Evolutionary conservation across 2,888 invertebrate genomes (phyloP), one percentile per base, ranked within the genome.

Genomic region (Aethes cnicana): DNA sequence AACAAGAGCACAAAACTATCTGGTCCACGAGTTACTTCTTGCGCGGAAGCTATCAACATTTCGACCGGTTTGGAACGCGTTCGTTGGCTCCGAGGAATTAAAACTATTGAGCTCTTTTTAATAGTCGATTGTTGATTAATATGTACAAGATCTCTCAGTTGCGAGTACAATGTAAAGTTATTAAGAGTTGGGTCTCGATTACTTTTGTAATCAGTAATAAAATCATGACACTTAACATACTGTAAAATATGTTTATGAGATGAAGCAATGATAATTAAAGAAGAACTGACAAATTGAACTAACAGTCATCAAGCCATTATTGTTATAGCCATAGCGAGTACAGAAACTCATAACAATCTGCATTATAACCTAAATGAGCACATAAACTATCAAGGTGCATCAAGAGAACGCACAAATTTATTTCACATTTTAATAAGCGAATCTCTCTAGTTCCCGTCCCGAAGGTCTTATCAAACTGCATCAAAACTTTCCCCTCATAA

Each of bases 21-120:
- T 66, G 69, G 71, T 70, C 73, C 72, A 76, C 77, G 74, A 77
- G 74, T 78, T 77, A 81, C 77, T 80, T 74, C 79, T 80, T 75
- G 70, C 71, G 76, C 81, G 83, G 81, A 84, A 85, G 82, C 78
- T 82, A 81, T 81, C 81, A 79, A 71, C 71, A 70, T 76, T 79
- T 77, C 74, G 72, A 85, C 84, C 52, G 52, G 46, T 52, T 52
- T 46, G 23, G 37, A 43, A 11, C 50, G 37, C 52, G 37, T 44
- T 52, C 39, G 46, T 46, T 52, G 39, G 44, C 52, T 52, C 26
- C 11, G 16, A 46, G 16, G 37, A 52, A 52, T 52, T 52, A 52
- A 52, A 52, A 50, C 36, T 50, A 50, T 50, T 44, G 44, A 50
- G 43, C 23, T 44, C 43, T 44, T 50, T 50, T 44, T 43, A 50